Conservation (phyloP, 1,140 invertebrate genomes). For the Planococcus citri region DNA sequence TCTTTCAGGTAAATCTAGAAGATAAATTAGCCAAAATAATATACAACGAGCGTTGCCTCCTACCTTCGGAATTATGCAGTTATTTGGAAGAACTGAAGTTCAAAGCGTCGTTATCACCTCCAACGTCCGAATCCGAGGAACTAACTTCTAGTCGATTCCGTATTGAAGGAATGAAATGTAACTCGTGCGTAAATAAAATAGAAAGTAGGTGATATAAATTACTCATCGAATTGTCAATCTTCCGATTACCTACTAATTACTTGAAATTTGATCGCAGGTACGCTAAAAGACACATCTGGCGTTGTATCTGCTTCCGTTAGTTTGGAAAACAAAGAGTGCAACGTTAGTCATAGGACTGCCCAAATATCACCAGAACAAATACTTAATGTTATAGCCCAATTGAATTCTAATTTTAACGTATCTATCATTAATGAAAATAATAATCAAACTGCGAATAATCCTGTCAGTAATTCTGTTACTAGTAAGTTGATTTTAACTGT, state of each 20-base stretch:
- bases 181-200: constrained; percentile 67
- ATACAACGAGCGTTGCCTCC: constrained; percentile 45
- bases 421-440: constrained; percentile 19
- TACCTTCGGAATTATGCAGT: constrained; percentile 44
- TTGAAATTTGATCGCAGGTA: constrained; percentile 32
- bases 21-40: constrained; percentile 53
- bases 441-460: neutral
- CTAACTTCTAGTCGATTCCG: constrained; percentile 34
- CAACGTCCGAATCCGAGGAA: neutral
- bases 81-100: constrained; percentile 72
- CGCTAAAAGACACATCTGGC: constrained; percentile 44
- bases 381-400: neutral
- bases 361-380: constrained; percentile 4
- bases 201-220: constrained; percentile 43
- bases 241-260: neutral
- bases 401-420: constrained; percentile 22
- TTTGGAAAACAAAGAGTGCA: constrained; percentile 33
- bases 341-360: constrained; percentile 12
- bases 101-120: constrained; percentile 35
- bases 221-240: neutral
- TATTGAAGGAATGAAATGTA: constrained; percentile 69
- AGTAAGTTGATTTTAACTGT: neutral
- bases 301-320: constrained; percentile 45
- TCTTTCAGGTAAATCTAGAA: constrained; percentile 44
- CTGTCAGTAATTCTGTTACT: neutral